Evolutionary conservation across 2,797 vertebrate genomes (phyloP).

Genomic region (Parauchenoglanis punctatus): DNA sequence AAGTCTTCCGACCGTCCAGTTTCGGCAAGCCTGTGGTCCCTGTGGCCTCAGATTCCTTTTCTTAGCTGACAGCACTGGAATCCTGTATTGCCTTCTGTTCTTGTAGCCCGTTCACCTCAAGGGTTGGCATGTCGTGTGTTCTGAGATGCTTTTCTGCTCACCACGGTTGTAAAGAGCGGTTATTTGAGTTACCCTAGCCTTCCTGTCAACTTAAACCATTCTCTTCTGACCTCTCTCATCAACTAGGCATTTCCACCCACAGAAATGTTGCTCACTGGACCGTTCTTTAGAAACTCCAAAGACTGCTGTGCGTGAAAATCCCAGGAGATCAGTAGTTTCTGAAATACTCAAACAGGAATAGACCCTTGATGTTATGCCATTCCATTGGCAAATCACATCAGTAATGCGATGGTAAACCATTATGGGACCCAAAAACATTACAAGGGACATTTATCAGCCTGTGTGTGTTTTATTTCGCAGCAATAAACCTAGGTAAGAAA

Average conservation of each 20-base stretch:
- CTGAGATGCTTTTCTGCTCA: background rate
- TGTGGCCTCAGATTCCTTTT: background rate
- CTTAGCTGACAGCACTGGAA: background rate
- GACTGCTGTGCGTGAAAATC: background rate
- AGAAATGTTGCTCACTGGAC: background rate
- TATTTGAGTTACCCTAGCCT: background rate
- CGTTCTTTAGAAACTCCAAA: background rate
- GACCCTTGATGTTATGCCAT: background rate
- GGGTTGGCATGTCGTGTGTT: background rate
- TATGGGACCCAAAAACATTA: background rate
- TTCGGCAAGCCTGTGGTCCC: background rate
- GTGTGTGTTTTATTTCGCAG: background rate
- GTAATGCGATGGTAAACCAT: background rate
- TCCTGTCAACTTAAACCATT: background rate
- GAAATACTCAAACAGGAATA: background rate
- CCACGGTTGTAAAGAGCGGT: background rate
- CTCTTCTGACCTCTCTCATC: background rate
- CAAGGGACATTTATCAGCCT: background rate
- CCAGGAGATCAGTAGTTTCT: background rate
- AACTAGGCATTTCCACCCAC: no score
- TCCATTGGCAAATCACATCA: background rate
- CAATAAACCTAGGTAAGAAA: conserved; percentile 1
- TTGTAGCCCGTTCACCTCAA: background rate
- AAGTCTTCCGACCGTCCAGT: background rate
- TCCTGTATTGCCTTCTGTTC: background rate